These are phyloP conservation scores for Pelecanus crispus DNA, from an alignment of 2,113 vertebrate species.

Conservation along the genomic window DNA sequence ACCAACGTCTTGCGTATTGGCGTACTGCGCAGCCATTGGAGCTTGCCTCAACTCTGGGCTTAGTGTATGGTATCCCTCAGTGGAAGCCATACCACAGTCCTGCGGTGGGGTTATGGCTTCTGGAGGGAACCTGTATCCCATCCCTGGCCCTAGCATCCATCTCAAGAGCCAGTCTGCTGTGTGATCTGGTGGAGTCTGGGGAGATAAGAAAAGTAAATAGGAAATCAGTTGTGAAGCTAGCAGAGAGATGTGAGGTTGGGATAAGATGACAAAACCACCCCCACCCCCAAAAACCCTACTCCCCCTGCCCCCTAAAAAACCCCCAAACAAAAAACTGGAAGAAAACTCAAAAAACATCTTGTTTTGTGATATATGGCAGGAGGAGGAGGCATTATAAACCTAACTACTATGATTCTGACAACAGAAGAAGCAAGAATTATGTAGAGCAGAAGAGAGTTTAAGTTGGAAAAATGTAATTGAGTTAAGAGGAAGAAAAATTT, in stretches of 20 bases:
- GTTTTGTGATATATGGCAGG: not conserved
- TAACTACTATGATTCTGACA: not conserved
- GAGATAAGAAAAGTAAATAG: not conserved
- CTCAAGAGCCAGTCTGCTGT: fast-evolving
- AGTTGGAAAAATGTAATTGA: slow-evolving; percentile 34
- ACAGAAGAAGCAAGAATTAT: not conserved
- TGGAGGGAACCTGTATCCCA: not conserved
- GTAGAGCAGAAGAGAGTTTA: slow-evolving; percentile 44
- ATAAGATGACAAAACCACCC: not conserved
- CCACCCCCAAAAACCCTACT: no score
- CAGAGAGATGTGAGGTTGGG: not conserved
- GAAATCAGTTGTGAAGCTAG: not conserved
- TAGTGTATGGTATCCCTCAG: not conserved
- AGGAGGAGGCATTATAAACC: not conserved
- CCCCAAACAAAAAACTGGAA: not conserved
- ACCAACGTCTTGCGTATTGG: fast-evolving
- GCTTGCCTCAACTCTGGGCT: not conserved
- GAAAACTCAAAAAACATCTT: not conserved
- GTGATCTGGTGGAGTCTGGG: not conserved
- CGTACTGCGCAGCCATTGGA: fast-evolving
- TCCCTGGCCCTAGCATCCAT: not conserved
- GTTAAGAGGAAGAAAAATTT: slow-evolving; percentile 52
- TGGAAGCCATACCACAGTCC: not conserved
- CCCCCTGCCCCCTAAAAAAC: not conserved
- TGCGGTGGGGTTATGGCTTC: not conserved